Percentiles rank a stretch among this genome's conserved stretches.
These are phyloP conservation scores for Anolis carolinensis DNA, from an alignment of 2,113 vertebrate species.

Conservation along the genomic window DNA sequence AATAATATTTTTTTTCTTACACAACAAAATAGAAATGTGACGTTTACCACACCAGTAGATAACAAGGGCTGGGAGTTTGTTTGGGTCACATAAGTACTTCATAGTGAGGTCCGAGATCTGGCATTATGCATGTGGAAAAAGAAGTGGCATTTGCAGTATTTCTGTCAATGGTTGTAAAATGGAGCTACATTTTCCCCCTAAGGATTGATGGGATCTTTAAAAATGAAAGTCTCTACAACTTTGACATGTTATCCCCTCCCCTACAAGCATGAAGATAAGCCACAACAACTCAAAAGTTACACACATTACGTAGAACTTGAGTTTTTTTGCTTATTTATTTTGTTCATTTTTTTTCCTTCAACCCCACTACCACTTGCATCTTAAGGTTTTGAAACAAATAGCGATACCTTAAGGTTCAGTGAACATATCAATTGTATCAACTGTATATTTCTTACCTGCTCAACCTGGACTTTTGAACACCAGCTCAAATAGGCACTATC, in stretches of 20 bases:
- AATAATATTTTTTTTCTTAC: conserved; percentile 62
- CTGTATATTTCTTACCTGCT: not conserved
- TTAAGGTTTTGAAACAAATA: not conserved
- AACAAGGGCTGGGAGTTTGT: conserved; percentile 19
- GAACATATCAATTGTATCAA: not conserved
- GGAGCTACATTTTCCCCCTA: not conserved
- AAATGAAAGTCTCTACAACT: not conserved
- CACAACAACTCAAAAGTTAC: not conserved
- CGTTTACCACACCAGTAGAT: conserved; percentile 59
- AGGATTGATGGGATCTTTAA: not conserved
- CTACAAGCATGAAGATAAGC: not conserved
- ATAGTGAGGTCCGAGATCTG: not conserved
- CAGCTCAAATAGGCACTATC: not conserved
- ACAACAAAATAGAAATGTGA: conserved; percentile 31
- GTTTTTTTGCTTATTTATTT: not conserved
- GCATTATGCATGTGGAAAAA: conserved; percentile 7
- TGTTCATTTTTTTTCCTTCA: not conserved
- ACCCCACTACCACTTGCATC: no score
- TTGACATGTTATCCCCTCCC: not conserved
- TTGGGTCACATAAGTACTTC: conserved; percentile 39
- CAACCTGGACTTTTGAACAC: not conserved
- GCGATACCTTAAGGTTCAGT: not conserved
- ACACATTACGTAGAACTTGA: not conserved
- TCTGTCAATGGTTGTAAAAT: not conserved
- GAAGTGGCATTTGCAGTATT: conserved; percentile 12